These are phyloP conservation scores for Calliopsis andreniformis DNA, from an alignment of 1,140 invertebrate genomes.

Conservation along the genomic window DNA sequence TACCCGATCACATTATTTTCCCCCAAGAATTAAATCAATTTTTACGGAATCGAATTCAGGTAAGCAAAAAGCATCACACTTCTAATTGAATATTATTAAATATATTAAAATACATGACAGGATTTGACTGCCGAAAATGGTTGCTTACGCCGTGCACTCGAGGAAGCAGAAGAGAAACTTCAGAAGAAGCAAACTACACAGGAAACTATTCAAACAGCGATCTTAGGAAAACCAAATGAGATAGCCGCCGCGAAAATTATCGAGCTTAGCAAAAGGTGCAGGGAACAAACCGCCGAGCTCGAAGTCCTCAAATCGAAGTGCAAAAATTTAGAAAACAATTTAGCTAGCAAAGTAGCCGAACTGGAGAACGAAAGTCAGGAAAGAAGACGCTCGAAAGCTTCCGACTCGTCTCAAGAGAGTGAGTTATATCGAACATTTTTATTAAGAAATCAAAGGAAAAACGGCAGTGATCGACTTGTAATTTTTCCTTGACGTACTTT, in stretches of 20 bases:
- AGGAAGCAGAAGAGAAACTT: slow-evolving; percentile 60
- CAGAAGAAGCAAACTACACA: not conserved
- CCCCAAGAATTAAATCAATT: slow-evolving; percentile 72
- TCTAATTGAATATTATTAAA: slow-evolving; percentile 1
- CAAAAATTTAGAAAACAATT: slow-evolving; percentile 68
- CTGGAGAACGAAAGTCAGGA: slow-evolving; percentile 47
- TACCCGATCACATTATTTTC: slow-evolving; percentile 66
- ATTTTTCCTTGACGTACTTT: not conserved
- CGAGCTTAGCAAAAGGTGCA: slow-evolving; percentile 79
- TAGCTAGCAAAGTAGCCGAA: slow-evolving; percentile 60
- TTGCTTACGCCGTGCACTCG: slow-evolving; percentile 60
- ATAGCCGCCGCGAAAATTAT: slow-evolving; percentile 76
- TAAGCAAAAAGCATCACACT: no score
- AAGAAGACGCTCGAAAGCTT: not conserved
- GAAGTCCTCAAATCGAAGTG: slow-evolving; percentile 75
- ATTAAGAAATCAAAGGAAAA: not conserved
- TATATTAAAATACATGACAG: slow-evolving; percentile 57
- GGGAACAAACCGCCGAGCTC: slow-evolving; percentile 78
- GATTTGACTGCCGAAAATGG: slow-evolving; percentile 76
- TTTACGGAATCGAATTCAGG: slow-evolving; percentile 72
- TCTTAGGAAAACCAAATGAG: slow-evolving; percentile 51
- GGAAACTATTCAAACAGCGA: not conserved
- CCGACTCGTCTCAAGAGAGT: slow-evolving; percentile 17
- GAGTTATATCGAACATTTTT: slow-evolving; percentile 16
- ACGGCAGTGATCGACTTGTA: not conserved